phyloP scores from a whole-genome alignment of 2,888 invertebrate genomes.

The Chaetoderma sp. region DNA sequence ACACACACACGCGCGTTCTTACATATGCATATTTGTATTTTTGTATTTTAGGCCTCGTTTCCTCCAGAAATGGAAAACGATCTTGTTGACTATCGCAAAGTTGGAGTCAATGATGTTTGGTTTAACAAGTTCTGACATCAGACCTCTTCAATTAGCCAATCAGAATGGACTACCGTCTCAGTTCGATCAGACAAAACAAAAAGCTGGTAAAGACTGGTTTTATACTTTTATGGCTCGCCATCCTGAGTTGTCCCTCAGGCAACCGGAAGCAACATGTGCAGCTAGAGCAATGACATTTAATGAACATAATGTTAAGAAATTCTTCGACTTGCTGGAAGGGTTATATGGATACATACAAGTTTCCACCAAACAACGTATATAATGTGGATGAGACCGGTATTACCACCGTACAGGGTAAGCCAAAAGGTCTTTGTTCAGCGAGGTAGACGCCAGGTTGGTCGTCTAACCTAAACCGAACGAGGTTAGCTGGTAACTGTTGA shows the following conservation, averaged over 20 bases:
- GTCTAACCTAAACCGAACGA: neutral
- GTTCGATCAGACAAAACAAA: conserved; percentile 10
- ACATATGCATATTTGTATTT: too few species aligned
- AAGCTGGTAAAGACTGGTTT: conserved; percentile 22
- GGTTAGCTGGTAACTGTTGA: too few species aligned
- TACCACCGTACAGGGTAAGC: neutral
- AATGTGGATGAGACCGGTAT: neutral
- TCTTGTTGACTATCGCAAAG: too few species aligned
- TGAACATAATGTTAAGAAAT: conserved; percentile 12
- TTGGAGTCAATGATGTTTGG: conserved; percentile 11
- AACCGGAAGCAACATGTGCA: conserved; percentile 15
- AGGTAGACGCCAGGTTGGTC: neutral
- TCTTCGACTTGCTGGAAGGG: conserved; percentile 18
- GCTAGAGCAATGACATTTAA: conserved; percentile 17
- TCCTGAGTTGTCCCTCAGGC: conserved; percentile 8
- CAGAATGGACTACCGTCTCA: conserved; percentile 2
- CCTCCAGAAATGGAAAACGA: too few species aligned
- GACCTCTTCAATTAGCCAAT: conserved; percentile 11
- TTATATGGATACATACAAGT: neutral
- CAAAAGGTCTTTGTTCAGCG: neutral
- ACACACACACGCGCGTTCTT: too few species aligned
- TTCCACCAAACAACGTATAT: neutral
- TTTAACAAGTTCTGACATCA: conserved; percentile 3
- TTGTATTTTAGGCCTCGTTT: too few species aligned
- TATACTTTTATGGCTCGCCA: neutral